Percentiles rank a stretch among this genome's conserved stretches.
Evolutionary conservation across 2,113 vertebrate species (phyloP).

Genomic region (Anarrhichthys ocellatus): DNA sequence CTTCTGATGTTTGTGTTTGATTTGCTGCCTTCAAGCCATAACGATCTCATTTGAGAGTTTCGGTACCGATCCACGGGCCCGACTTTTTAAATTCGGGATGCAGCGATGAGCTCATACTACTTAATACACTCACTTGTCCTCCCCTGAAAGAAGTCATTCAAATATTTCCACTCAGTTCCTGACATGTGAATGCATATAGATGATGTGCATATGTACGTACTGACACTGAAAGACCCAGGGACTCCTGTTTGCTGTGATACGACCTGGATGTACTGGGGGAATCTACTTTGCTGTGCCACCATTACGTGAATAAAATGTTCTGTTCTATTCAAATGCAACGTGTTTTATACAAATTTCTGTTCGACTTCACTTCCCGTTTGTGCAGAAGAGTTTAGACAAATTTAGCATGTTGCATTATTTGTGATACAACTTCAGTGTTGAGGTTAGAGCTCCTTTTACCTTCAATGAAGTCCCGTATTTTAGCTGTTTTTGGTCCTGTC

Average conservation of each 20-base stretch:
- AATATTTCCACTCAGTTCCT: constrained; percentile 36
- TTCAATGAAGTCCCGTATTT: background rate
- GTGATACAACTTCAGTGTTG: background rate
- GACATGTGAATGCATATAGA: constrained; percentile 30
- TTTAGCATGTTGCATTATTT: background rate
- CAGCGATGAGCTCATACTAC: constrained; percentile 28
- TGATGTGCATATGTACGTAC: constrained; percentile 46
- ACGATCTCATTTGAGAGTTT: constrained; percentile 38
- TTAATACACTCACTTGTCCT: constrained; percentile 41
- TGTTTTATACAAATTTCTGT: constrained; percentile 18
- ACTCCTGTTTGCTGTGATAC: constrained; percentile 61
- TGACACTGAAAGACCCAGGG: constrained; percentile 16
- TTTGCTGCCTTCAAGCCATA: constrained; percentile 53
- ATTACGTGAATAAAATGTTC: constrained; percentile 71
- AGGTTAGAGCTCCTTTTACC: background rate
- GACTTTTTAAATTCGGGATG: constrained; percentile 23
- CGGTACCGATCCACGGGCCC: constrained; percentile 11
- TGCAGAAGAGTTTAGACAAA: background rate
- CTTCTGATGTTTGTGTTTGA: constrained; percentile 48
- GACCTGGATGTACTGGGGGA: constrained; percentile 36
- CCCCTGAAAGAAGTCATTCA: constrained; percentile 24
- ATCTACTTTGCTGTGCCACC: constrained; percentile 67
- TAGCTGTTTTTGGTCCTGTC: background rate
- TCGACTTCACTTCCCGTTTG: background rate
- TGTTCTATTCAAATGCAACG: constrained; percentile 56